These are phyloP conservation scores for Prionailurus bengalensis DNA, from an alignment of 2,113 vertebrate genomes.

Conservation along the genomic window DNA sequence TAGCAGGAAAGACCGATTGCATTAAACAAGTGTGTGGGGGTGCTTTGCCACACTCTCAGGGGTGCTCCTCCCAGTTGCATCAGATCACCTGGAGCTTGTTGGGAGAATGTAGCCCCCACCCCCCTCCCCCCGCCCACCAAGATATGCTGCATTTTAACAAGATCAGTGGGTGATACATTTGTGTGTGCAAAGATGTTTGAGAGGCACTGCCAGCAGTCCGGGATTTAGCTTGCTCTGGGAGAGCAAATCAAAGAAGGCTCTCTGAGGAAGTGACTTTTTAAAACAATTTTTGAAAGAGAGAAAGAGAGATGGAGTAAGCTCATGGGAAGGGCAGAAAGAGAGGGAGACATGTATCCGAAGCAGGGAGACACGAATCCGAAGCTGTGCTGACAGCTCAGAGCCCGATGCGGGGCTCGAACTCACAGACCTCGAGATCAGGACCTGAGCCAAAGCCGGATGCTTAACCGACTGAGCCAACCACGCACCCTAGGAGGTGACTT, in stretches of 20 bases:
- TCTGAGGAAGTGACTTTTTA: background rate
- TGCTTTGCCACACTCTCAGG: no score
- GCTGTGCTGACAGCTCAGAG: no score
- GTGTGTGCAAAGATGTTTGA: background rate
- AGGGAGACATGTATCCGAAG: no score
- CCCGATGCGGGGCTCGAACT: no score
- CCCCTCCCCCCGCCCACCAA: no score
- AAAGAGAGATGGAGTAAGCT: no score
- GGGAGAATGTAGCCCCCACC: background rate
- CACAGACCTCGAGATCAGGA: no score
- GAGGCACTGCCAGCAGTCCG: background rate
- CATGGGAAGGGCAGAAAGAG: no score
- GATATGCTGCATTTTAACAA: background rate
- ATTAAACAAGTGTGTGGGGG: background rate
- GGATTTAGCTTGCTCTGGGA: background rate
- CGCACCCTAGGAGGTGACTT: background rate
- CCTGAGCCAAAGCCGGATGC: no score
- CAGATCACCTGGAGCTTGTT: background rate
- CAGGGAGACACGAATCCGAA: no score
- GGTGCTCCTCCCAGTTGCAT: background rate
- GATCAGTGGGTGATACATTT: background rate
- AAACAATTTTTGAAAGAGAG: no score
- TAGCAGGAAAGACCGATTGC: background rate
- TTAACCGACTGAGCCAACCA: no score
- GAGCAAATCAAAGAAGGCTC: background rate